Evolutionary conservation across 2,888 invertebrate genomes (phyloP).

Genomic region (Hirtodrosophila cameraria): DNA sequence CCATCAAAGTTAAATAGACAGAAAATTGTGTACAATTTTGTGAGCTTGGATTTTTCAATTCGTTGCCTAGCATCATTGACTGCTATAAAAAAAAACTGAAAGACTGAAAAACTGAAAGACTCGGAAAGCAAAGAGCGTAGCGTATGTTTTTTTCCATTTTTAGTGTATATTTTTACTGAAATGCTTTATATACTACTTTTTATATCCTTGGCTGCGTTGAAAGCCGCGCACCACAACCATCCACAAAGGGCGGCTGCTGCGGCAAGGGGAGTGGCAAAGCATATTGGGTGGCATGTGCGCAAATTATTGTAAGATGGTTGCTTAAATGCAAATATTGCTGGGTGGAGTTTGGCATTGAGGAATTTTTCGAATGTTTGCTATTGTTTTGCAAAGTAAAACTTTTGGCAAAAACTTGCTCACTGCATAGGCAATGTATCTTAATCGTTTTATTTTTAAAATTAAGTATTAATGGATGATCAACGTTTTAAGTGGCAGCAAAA

Average conservation of each 20-base stretch:
- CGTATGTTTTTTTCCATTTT: constrained; percentile 32
- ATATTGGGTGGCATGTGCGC: constrained; percentile 41
- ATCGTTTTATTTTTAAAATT: no score
- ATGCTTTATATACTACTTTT: constrained; percentile 9
- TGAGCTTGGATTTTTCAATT: constrained; percentile 76
- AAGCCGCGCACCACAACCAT: constrained; percentile 33
- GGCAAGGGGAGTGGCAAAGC: neutral
- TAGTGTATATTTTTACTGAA: constrained; percentile 3
- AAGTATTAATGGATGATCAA: neutral
- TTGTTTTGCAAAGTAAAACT: constrained; percentile 27
- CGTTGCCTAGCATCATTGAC: constrained; percentile 79
- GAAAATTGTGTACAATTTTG: constrained; percentile 81
- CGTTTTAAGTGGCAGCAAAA: no score
- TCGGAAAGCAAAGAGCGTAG: constrained; percentile 44
- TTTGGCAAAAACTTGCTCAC: constrained; percentile 29
- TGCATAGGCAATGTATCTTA: no score
- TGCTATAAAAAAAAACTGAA: no score
- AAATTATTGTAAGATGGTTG: constrained; percentile 48
- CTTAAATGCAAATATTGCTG: constrained; percentile 8
- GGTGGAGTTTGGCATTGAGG: neutral
- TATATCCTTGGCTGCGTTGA: constrained; percentile 35
- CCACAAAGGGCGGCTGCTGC: constrained; percentile 23
- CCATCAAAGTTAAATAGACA: constrained; percentile 81
- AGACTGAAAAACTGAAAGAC: constrained; percentile 67
- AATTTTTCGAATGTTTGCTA: constrained; percentile 24